Evolutionary conservation across 2,888 invertebrate genomes (phyloP).

Genomic region (Leptinotarsa tumamoca): DNA sequence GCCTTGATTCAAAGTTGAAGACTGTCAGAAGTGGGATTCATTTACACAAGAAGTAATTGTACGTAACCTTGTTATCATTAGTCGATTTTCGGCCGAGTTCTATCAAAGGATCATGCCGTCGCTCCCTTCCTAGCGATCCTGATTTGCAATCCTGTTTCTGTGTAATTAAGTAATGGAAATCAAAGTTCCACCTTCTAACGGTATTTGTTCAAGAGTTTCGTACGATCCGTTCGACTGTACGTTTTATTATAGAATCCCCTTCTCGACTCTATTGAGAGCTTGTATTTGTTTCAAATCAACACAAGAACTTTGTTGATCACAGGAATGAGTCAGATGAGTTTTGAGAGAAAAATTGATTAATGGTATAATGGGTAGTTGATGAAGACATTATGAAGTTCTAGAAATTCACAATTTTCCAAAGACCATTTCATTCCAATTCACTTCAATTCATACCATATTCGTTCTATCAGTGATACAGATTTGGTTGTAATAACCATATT

Average conservation of each 20-base stretch:
- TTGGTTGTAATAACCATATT: too few species aligned
- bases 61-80: conserved; percentile 68
- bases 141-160: conserved; percentile 60
- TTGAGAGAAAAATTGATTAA: neutral
- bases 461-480: too few species aligned
- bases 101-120: conserved; percentile 61
- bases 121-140: conserved; percentile 55
- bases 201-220: conserved; percentile 64
- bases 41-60: conserved; percentile 64
- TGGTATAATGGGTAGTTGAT: neutral
- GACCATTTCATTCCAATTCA: too few species aligned
- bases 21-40: conserved; percentile 40
- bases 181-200: conserved; percentile 66
- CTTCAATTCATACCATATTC: too few species aligned
- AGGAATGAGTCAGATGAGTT: neutral
- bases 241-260: conserved; percentile 27
- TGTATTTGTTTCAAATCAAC: conserved; percentile 26
- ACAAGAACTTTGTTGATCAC: conserved; percentile 18
- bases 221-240: conserved; percentile 31
- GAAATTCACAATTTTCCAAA: too few species aligned
- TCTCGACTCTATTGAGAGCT: conserved; percentile 3
- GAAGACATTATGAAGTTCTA: too few species aligned
- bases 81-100: conserved; percentile 61
- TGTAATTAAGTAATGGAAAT: conserved; percentile 68
- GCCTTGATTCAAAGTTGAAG: conserved; percentile 17